These are phyloP conservation scores for Naso thynnoides DNA, from an alignment of 2,797 vertebrate genomes.

Conservation along the genomic window DNA sequence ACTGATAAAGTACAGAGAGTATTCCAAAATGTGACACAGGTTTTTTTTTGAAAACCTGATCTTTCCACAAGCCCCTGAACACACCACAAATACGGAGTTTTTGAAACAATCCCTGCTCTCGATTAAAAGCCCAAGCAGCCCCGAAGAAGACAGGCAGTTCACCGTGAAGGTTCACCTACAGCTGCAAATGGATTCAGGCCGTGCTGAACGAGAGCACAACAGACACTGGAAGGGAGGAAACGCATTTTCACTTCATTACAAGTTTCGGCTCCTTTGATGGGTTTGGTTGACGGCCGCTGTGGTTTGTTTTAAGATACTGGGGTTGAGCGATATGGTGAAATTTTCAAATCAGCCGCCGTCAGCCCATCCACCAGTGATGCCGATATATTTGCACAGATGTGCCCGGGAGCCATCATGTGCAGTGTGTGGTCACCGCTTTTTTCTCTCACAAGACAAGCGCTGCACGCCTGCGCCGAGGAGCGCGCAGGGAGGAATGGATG, in stretches of 20 bases:
- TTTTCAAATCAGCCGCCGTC: too few relatives aligned
- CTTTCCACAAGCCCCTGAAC: neutral
- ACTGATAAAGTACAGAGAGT: conserved; percentile 11
- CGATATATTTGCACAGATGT: too few relatives aligned
- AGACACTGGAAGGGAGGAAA: conserved; percentile 5
- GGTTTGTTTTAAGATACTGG: neutral
- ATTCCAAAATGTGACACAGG: neutral
- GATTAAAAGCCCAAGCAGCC: conserved; percentile 7
- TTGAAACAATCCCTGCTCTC: neutral
- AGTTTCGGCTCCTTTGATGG: neutral
- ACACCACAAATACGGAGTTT: neutral
- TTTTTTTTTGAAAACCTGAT: conserved; percentile 12
- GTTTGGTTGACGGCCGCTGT: neutral
- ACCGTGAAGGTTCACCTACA: conserved; percentile 28
- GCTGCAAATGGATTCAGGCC: conserved; percentile 37
- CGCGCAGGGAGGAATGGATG: too few relatives aligned
- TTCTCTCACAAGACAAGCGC: too few relatives aligned
- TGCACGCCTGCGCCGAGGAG: too few relatives aligned
- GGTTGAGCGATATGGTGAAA: too few relatives aligned
- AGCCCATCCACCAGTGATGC: too few relatives aligned
- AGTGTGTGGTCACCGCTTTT: too few relatives aligned
- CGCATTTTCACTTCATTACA: conserved; percentile 2
- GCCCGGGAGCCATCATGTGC: too few relatives aligned
- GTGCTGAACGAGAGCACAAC: conserved; percentile 1
- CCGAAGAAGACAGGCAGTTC: neutral